These are phyloP conservation scores for Anguilla anguilla DNA, from an alignment of 2,797 vertebrate species.

Conservation along the genomic window DNA sequence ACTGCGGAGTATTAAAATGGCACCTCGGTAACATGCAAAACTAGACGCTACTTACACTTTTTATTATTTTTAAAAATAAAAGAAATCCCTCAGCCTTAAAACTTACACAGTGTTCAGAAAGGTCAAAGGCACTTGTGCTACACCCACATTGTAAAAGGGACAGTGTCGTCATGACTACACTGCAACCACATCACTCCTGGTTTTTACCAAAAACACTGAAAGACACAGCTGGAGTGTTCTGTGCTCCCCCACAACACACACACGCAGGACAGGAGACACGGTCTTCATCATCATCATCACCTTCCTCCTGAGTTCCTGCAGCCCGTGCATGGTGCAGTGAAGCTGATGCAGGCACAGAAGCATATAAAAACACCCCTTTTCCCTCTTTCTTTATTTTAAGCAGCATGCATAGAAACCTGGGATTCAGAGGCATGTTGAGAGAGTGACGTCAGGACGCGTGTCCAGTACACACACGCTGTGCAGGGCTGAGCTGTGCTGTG, in stretches of 20 bases:
- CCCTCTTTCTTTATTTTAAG: neutral
- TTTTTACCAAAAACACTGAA: neutral
- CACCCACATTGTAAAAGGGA: constrained; percentile 34
- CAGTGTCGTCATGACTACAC: constrained; percentile 37
- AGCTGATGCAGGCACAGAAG: neutral
- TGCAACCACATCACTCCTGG: constrained; percentile 17
- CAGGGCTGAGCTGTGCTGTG: neutral
- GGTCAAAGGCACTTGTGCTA: constrained; percentile 59
- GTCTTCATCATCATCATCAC: neutral
- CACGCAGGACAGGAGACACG: neutral
- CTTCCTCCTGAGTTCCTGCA: neutral
- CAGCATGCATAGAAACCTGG: constrained; percentile 17
- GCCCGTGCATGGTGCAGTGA: neutral
- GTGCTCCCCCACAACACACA: neutral
- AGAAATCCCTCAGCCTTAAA: neutral
- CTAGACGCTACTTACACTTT: constrained; percentile 47
- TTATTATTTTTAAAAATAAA: constrained; percentile 16
- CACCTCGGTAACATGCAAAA: constrained; percentile 65
- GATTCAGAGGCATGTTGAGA: neutral
- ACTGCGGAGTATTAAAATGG: constrained; percentile 50
- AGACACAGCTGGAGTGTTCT: neutral
- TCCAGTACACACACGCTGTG: neutral
- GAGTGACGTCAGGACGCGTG: neutral
- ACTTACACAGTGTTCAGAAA: constrained; percentile 16
- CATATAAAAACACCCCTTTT: neutral